A percentile compares a stretch with the other conserved stretches of the same genome.
Conservation (phyloP, 92 coral and sea anemone species). For the Scolanthus callimorphus region DNA sequence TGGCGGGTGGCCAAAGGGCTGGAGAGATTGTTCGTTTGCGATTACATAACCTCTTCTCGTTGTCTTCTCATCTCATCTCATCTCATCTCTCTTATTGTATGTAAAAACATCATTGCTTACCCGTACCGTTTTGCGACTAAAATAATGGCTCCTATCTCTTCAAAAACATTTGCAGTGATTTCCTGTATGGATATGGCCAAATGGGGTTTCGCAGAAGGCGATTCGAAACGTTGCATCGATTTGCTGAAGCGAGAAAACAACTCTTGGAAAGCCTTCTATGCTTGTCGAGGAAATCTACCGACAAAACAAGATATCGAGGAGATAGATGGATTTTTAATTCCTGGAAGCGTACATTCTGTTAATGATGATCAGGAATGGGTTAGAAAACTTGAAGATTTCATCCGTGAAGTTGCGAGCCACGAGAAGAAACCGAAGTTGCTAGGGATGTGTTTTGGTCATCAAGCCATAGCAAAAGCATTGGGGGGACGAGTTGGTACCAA, state of each 20-base stretch:
- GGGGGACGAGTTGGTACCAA: conserved; percentile 67
- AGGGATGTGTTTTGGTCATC: conserved; percentile 86
- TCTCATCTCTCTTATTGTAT: too few relatives aligned
- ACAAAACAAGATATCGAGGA: conserved; percentile 39
- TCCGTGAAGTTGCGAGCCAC: conserved; percentile 31
- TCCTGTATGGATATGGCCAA: conserved; percentile 73
- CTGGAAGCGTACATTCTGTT: conserved; percentile 68
- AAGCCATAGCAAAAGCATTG: conserved; percentile 64
- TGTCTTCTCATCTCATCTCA: too few relatives aligned
- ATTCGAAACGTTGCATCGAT: conserved; percentile 35
- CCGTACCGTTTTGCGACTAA: too few relatives aligned
- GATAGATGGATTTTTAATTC: conserved; percentile 50
- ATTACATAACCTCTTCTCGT: too few relatives aligned
- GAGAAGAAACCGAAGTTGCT: conserved; percentile 44
- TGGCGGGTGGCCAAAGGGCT: too few relatives aligned
- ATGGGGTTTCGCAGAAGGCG: conserved; percentile 64
- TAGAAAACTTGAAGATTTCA: conserved; percentile 30
- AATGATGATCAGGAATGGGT: conserved; percentile 65
- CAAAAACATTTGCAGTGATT: conserved; percentile 64
- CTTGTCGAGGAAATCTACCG: conserved; percentile 47
- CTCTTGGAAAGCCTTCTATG: conserved; percentile 52
- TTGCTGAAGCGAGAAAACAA: conserved; percentile 17
- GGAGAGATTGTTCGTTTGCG: too few relatives aligned
- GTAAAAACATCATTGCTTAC: too few relatives aligned
- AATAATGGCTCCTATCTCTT: too few relatives aligned